A percentile compares a stretch with the other conserved stretches of the same genome.
Evolutionary conservation across 2,113 vertebrate genomes (phyloP).

Genomic region (Cryptomyrus ogoouensis): DNA sequence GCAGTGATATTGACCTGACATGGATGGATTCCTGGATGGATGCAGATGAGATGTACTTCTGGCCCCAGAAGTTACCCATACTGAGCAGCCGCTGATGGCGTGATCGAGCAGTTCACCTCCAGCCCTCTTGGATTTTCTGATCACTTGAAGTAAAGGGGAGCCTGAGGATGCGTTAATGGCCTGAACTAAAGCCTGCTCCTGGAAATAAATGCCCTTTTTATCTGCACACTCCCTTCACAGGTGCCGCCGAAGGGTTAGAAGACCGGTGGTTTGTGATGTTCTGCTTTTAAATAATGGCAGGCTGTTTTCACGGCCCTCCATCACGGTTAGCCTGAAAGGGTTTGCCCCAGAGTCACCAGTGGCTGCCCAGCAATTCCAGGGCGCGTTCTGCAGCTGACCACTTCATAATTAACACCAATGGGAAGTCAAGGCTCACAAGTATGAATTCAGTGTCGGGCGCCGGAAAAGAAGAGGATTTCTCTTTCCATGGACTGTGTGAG

Average conservation of each 20-base stretch:
- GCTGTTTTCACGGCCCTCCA: neutral
- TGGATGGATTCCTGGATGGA: conserved; percentile 22
- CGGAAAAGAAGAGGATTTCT: conserved; percentile 29
- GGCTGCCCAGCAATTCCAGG: neutral
- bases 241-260: neutral
- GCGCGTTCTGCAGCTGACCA: no score
- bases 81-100: neutral
- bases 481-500: conserved; percentile 27
- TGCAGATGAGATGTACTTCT: conserved; percentile 17
- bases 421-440: neutral
- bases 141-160: neutral
- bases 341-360: neutral
- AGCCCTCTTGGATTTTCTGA: neutral
- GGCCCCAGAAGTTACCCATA: conserved; percentile 3
- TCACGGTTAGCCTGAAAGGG: neutral
- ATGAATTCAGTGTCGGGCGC: neutral
- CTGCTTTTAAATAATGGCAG: neutral
- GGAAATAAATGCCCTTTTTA: neutral
- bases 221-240: neutral
- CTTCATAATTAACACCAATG: neutral
- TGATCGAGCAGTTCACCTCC: neutral
- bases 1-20: conserved; percentile 45
- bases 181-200: neutral
- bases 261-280: neutral
- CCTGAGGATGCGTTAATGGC: neutral